phyloP scores from a whole-genome alignment of 2,888 invertebrate species.

The Himalopsyche anomala region DNA sequence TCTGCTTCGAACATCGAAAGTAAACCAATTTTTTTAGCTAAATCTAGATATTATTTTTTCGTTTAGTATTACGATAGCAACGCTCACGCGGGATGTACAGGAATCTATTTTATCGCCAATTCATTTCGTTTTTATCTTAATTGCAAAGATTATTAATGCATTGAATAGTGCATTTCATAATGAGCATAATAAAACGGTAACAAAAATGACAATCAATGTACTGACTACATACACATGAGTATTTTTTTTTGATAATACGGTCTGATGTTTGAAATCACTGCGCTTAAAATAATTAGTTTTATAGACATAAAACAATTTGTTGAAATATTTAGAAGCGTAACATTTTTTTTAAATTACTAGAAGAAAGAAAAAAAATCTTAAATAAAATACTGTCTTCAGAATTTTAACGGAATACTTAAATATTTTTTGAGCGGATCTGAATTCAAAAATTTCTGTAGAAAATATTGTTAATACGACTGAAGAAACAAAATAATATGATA shows the following conservation, averaged over 20 bases:
- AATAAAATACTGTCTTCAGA: too few relatives aligned
- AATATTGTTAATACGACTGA: too few relatives aligned
- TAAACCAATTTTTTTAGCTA: conserved; percentile 16
- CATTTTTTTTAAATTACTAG: too few relatives aligned
- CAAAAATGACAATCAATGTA: neutral
- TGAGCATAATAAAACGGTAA: neutral
- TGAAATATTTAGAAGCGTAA: too few relatives aligned
- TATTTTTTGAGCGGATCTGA: too few relatives aligned
- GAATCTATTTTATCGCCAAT: neutral
- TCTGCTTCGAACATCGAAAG: neutral
- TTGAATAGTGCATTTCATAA: neutral
- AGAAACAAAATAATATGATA: too few relatives aligned
- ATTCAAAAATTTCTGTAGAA: too few relatives aligned
- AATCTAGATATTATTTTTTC: conserved; percentile 7
- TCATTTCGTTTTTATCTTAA: conserved; percentile 19
- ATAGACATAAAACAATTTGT: too few relatives aligned
- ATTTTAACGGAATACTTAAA: too few relatives aligned
- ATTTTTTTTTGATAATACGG: neutral
- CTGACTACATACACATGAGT: neutral
- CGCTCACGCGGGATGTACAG: neutral
- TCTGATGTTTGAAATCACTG: too few relatives aligned
- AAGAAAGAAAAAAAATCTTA: too few relatives aligned
- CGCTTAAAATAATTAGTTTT: too few relatives aligned
- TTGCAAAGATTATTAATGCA: neutral
- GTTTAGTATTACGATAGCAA: neutral